phyloP scores from a whole-genome alignment of 1,140 invertebrate species.

The Tyrophagus putrescentiae region DNA sequence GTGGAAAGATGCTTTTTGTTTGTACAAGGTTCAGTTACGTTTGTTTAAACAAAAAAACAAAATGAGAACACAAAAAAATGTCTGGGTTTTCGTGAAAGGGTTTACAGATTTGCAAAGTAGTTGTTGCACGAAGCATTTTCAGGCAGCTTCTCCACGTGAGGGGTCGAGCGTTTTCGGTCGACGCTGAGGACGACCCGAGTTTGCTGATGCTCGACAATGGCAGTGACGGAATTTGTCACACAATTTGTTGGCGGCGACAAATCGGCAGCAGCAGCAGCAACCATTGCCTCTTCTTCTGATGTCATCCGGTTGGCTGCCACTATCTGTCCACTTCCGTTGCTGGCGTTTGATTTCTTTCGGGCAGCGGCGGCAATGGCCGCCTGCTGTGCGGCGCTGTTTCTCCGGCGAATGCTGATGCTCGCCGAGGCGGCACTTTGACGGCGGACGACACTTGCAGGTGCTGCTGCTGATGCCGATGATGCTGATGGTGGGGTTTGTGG shows the following conservation, averaged over 20 bases:
- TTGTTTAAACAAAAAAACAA: too few species aligned
- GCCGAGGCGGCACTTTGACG: not conserved
- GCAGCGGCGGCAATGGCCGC: not conserved
- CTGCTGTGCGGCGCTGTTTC: not conserved
- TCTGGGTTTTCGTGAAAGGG: too few species aligned
- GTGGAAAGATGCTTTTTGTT: too few species aligned
- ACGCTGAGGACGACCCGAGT: slow-evolving; percentile 11
- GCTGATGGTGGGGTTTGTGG: not conserved
- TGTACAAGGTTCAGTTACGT: too few species aligned
- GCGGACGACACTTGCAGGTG: not conserved
- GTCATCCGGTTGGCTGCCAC: not conserved
- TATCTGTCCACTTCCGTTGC: not conserved
- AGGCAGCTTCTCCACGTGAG: slow-evolving; percentile 1
- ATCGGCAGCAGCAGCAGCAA: not conserved
- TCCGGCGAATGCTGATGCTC: not conserved
- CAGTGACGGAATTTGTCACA: not conserved
- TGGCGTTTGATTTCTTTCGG: slow-evolving; percentile 5
- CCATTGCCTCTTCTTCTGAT: not conserved
- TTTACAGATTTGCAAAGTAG: too few species aligned
- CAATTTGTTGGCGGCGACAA: not conserved
- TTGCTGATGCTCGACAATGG: not conserved
- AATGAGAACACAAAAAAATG: too few species aligned
- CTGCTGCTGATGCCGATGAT: not conserved
- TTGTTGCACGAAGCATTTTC: too few species aligned
- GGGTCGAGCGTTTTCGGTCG: slow-evolving; percentile 6